phyloP scores from a whole-genome alignment of 1,140 invertebrate genomes.

The Pseudachorutes palmiensis region DNA sequence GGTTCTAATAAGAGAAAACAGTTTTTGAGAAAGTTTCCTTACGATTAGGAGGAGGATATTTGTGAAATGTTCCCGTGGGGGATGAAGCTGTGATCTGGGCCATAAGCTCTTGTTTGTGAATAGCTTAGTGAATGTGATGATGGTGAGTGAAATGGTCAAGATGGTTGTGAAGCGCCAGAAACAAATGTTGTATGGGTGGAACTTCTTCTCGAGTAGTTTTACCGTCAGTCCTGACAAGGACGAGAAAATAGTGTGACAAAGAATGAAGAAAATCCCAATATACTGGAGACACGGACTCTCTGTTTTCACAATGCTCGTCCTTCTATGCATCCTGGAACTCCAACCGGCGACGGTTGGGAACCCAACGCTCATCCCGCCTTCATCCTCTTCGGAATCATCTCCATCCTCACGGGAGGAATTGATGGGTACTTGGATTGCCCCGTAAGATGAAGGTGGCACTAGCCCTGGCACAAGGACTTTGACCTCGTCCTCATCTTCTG shows the following conservation, averaged over 20 bases:
- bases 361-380: background rate
- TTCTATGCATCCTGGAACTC: background rate
- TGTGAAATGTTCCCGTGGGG: slow-evolving; percentile 8
- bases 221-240: slow-evolving; percentile 15
- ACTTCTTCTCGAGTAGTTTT: slow-evolving; percentile 15
- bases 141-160: background rate
- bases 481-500: background rate
- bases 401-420: background rate
- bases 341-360: background rate
- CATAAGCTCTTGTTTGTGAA: slow-evolving; percentile 1
- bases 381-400: background rate
- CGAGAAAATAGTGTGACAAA: slow-evolving; percentile 1
- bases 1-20: too few relatives aligned
- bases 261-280: background rate
- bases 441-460: background rate
- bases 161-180: slow-evolving; percentile 15
- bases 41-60: background rate
- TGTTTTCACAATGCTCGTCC: background rate
- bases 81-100: slow-evolving; percentile 9
- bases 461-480: background rate
- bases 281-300: background rate
- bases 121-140: background rate
- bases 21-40: too few relatives aligned
- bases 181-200: slow-evolving; percentile 12
- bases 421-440: background rate